These are phyloP conservation scores for Geotrypetes seraphini DNA, from an alignment of 2,797 vertebrate genomes.

Conservation along the genomic window DNA sequence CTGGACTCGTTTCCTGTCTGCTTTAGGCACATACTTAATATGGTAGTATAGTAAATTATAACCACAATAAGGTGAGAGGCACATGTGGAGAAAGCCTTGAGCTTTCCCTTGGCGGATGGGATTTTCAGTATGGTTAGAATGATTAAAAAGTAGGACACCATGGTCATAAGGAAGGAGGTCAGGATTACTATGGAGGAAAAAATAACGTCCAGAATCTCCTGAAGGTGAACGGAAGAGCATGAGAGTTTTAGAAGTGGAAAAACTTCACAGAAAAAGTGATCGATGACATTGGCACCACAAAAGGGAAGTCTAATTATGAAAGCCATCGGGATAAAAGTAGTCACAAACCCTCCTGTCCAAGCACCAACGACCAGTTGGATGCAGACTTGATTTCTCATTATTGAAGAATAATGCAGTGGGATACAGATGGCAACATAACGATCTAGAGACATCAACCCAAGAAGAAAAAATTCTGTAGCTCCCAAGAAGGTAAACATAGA, in stretches of 20 bases:
- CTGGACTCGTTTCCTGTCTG: too few relatives aligned
- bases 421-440: constrained; percentile 10
- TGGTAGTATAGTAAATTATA: constrained; percentile 14
- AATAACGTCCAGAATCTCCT: not conserved
- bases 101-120: constrained; percentile 4
- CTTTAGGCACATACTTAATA: too few relatives aligned
- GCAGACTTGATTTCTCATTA: constrained; percentile 4
- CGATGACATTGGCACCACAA: constrained; percentile 9
- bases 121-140: constrained; percentile 1
- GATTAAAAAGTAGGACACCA: constrained; percentile 15
- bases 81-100: constrained; percentile 15
- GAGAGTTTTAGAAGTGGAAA: constrained; percentile 6
- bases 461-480: too few relatives aligned
- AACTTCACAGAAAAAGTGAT: constrained; percentile 18
- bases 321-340: not conserved
- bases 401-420: not conserved
- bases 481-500: too few relatives aligned
- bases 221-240: constrained; percentile 3
- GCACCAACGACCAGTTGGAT: constrained; percentile 1
- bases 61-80: constrained; percentile 15
- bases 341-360: not conserved
- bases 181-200: constrained; percentile 1
- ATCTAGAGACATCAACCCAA: constrained; percentile 20
- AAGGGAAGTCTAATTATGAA: constrained; percentile 12
- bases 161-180: constrained; percentile 15